Evolutionary conservation across 2,113 vertebrate species (phyloP).

Genomic region (Oenanthe oenanthe): DNA sequence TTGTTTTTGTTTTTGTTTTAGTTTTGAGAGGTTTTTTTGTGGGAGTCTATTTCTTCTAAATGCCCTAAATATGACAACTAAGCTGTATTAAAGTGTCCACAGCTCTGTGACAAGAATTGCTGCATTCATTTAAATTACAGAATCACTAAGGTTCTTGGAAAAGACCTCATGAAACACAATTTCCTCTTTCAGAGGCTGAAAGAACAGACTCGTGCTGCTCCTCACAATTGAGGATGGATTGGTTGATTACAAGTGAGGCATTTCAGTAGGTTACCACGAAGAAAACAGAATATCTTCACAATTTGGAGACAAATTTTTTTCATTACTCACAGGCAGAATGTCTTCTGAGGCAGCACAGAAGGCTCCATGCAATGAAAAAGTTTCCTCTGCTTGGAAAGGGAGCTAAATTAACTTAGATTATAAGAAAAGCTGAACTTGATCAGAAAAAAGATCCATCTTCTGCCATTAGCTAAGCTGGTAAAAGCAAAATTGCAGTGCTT

Average conservation of each 20-base stretch:
- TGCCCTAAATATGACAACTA: not conserved
- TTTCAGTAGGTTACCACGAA: not conserved
- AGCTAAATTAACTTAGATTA: not conserved
- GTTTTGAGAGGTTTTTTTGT: not conserved
- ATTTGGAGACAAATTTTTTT: not conserved
- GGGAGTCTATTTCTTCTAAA: fast-evolving
- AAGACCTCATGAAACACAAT: not conserved
- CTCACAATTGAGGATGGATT: not conserved
- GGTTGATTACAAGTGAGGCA: not conserved
- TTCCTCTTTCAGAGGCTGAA: not conserved
- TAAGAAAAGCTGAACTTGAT: not conserved
- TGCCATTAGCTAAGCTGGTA: not conserved
- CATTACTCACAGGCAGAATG: not conserved
- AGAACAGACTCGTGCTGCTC: fast-evolving
- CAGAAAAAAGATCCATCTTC: not conserved
- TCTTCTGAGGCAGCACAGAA: not conserved
- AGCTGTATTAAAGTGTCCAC: fast-evolving
- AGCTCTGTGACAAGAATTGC: not conserved
- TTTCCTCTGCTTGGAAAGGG: not conserved
- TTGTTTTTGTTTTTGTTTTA: too few relatives aligned
- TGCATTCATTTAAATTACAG: not conserved
- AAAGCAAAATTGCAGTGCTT: not conserved
- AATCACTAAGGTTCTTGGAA: not conserved
- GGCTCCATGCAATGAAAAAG: fast-evolving
- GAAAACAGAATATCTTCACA: not conserved